Evolutionary conservation across 2,888 invertebrate genomes (phyloP).

Genomic region (Torymus aiolomorphi): DNA sequence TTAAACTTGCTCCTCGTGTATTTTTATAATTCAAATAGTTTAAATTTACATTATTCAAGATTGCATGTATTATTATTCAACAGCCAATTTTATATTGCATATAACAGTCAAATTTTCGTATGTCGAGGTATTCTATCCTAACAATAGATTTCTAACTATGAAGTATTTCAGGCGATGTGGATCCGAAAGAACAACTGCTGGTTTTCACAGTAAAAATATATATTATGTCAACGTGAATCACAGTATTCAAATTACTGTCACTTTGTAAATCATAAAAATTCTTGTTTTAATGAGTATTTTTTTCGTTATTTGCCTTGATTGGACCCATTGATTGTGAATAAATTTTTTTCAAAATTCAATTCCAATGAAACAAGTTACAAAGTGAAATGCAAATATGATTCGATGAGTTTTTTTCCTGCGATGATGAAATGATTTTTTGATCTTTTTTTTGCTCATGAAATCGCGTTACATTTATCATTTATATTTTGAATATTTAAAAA

Average conservation of each 20-base stretch:
- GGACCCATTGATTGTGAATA: too few relatives aligned
- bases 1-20: too few relatives aligned
- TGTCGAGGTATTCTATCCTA: neutral
- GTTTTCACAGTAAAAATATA: slow-evolving; percentile 3
- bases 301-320: too few relatives aligned
- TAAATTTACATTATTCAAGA: too few relatives aligned
- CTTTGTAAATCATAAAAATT: slow-evolving; percentile 10
- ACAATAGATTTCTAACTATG: slow-evolving; percentile 11
- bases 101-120: slow-evolving; percentile 22
- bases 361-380: too few relatives aligned
- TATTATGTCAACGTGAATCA: slow-evolving; percentile 2
- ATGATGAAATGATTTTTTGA: too few relatives aligned
- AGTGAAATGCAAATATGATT: neutral
- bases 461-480: too few relatives aligned
- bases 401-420: too few relatives aligned
- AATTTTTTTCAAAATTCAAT: too few relatives aligned
- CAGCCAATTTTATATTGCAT: neutral
- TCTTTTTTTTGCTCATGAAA: too few relatives aligned
- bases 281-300: neutral
- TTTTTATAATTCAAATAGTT: too few relatives aligned
- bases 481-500: too few relatives aligned
- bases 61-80: neutral
- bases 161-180: slow-evolving; percentile 11
- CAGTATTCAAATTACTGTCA: neutral
- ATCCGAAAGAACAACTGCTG: slow-evolving; percentile 16